Evolutionary conservation across 2,113 vertebrate species (phyloP).

Genomic region (Ondatra zibethicus): DNA sequence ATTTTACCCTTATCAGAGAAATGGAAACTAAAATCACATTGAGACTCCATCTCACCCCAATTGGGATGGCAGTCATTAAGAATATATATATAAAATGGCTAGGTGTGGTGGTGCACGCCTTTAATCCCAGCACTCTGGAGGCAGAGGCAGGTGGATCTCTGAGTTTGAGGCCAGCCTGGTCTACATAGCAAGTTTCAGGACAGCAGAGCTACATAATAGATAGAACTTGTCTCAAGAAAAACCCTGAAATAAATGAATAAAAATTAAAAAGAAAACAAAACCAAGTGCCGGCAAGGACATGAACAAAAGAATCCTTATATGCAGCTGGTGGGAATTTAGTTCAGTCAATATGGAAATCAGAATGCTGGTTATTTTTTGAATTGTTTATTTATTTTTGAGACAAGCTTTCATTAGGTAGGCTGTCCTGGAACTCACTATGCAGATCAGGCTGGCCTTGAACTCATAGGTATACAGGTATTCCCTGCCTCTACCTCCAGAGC

Average conservation of each 20-base stretch:
- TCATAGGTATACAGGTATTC: neutral
- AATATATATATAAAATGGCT: too few relatives aligned
- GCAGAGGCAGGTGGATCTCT: neutral
- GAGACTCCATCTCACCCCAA: neutral
- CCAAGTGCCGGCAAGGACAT: too few relatives aligned
- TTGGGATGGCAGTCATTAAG: neutral
- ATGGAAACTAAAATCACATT: neutral
- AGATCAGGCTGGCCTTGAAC: neutral
- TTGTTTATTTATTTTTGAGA: neutral
- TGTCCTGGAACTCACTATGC: neutral
- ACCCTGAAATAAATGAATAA: neutral
- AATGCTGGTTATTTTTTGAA: neutral
- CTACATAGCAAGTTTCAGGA: neutral
- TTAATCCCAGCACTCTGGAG: neutral
- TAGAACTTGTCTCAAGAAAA: neutral
- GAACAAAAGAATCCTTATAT: neutral
- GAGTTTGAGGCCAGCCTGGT: neutral
- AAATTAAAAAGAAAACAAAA: neutral
- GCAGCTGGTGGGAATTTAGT: too few relatives aligned
- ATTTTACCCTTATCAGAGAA: neutral
- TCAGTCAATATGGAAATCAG: neutral
- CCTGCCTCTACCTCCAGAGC: neutral
- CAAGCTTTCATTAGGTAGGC: neutral
- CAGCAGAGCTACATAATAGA: neutral
- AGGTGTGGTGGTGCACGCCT: neutral